Evolutionary conservation across 2,888 invertebrate genomes (phyloP), one percentile per base, ranked within the genome.

Genomic region (Drosophila phalerata): DNA sequence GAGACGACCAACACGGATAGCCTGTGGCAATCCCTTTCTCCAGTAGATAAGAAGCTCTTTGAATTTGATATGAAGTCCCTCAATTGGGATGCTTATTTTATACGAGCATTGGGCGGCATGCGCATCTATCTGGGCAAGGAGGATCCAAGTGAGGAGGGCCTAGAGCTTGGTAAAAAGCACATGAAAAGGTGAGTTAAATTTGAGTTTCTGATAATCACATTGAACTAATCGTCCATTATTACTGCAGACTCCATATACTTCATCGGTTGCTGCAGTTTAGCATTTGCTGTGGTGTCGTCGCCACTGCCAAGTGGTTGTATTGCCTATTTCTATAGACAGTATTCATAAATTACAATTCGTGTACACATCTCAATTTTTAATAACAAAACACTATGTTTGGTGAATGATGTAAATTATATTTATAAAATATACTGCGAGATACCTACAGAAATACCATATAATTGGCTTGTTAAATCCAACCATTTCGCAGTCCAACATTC

Each of bases 71-170:
- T 97, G 92, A 92, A 92, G 0, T 93, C 94, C 9, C 92, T 98
- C 9, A 93, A 95, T 80, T 98, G 98, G 98, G 90, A 49, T 5
- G 62, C 62, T 1, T 89, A 91, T 49, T 87, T 92, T 37, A 61
- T 83, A 17, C 69, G 68, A 9, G 97, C 97, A 90, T 92, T 97
- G 25, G 93, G 93, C 51, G 98, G 98, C 4, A 94, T 97, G 57
- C 93, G 97, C 60, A 92, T 94, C 58, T 97, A 96, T 91, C 91
- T 98, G 58, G 94, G 96, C 79, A 97, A 97, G 87, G 97, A 98
- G 73, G 94, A 95, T 68, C 94, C 95, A 15, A 94, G 94, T 6
- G 30, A 71, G 9, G 69, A 82, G 57, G 95, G 95, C 0, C 90
- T 97, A 52, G 94, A 95, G 1, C 93, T 94, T 9, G 96, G 96